Conservation (phyloP, 2,113 vertebrate species). For the Syngnathoides biaculeatus region DNA sequence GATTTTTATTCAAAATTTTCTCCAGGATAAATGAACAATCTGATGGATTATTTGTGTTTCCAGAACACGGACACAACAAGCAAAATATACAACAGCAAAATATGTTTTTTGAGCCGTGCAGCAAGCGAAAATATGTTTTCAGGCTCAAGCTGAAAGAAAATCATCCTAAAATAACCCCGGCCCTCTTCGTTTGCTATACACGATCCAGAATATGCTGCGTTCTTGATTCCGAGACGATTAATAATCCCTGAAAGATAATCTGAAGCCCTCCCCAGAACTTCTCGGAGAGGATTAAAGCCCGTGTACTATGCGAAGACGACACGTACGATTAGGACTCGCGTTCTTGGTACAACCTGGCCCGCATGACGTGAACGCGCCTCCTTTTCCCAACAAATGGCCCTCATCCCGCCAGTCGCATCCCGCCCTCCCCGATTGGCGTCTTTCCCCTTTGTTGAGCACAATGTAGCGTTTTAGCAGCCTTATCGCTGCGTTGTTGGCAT, state of each 20-base stretch:
- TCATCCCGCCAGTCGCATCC: slow-evolving; percentile 51
- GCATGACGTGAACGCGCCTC: slow-evolving; percentile 46
- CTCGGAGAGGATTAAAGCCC: background rate
- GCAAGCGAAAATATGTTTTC: too few species aligned
- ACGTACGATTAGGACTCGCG: slow-evolving; percentile 5
- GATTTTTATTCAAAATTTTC: too few species aligned
- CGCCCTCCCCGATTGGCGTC: slow-evolving; percentile 42
- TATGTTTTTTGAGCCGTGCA: too few species aligned
- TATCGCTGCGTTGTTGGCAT: slow-evolving; percentile 64
- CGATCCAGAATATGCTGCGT: too few species aligned
- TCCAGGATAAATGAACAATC: too few species aligned
- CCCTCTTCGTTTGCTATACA: too few species aligned
- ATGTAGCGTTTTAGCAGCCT: slow-evolving; percentile 63
- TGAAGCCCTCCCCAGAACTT: background rate
- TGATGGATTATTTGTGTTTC: too few species aligned
- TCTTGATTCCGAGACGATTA: background rate
- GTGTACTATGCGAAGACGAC: background rate
- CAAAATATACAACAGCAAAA: too few species aligned
- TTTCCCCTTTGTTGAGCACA: slow-evolving; percentile 55
- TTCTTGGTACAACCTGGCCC: slow-evolving; percentile 50
- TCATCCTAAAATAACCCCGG: too few species aligned
- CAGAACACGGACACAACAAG: too few species aligned
- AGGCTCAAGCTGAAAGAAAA: too few species aligned
- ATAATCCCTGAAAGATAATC: background rate
- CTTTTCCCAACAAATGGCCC: slow-evolving; percentile 38